Percentiles rank a stretch among this genome's conserved stretches.
Conservation (phyloP, 2,797 vertebrate genomes). For the Euthynnus affinis region DNA sequence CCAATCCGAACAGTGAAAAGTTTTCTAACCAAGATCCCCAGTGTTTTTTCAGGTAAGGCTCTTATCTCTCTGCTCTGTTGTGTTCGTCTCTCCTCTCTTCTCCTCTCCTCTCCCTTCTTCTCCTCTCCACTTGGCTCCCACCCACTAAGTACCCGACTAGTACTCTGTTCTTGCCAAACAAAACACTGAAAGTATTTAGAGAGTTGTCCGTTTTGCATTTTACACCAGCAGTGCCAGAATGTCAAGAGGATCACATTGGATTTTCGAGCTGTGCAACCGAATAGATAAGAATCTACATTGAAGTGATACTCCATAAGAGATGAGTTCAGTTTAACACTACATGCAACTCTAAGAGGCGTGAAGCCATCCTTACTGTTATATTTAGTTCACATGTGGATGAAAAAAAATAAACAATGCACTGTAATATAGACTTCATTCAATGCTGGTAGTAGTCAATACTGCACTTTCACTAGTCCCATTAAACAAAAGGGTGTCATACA, state of each 20-base stretch:
- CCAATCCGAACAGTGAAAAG: slow-evolving; percentile 98
- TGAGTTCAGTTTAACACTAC: slow-evolving; percentile 19
- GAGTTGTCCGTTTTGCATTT: slow-evolving; percentile 58
- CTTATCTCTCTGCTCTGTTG: slow-evolving; percentile 21
- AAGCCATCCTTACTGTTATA: neutral
- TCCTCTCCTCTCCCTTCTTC: slow-evolving; percentile 5
- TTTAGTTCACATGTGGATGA: neutral
- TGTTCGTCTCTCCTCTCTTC: neutral
- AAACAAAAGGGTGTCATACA: neutral
- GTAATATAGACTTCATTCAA: neutral
- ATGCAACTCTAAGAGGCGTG: slow-evolving; percentile 2
- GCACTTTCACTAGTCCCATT: neutral
- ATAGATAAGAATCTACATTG: slow-evolving; percentile 23
- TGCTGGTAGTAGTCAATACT: neutral
- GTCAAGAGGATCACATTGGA: slow-evolving; percentile 46
- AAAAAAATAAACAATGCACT: slow-evolving; percentile 6
- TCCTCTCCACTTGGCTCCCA: slow-evolving; percentile 41
- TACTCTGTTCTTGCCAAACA: slow-evolving; percentile 47
- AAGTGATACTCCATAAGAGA: slow-evolving; percentile 19
- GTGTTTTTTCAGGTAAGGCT: slow-evolving; percentile 96
- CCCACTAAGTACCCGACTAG: slow-evolving; percentile 40
- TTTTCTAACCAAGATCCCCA: slow-evolving; percentile 98
- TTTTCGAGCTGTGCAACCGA: slow-evolving; percentile 29
- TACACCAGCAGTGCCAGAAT: slow-evolving; percentile 38
- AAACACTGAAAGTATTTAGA: slow-evolving; percentile 56